phyloP scores from a whole-genome alignment of 2,797 vertebrate genomes.

The Oreonectes daqikongensis region DNA sequence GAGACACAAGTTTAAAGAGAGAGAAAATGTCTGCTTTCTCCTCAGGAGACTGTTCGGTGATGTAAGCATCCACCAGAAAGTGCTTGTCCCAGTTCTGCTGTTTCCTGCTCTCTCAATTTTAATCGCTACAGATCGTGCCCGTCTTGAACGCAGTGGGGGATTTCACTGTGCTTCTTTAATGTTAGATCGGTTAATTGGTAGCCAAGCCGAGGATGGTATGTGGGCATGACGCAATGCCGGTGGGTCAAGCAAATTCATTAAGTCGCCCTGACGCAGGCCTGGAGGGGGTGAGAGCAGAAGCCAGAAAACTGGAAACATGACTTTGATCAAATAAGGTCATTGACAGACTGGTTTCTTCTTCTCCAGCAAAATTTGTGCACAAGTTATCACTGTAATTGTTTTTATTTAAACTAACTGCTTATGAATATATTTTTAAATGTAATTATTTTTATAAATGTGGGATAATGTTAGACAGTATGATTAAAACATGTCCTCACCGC shows the following conservation, averaged over 20 bases:
- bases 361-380: background rate
- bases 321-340: background rate
- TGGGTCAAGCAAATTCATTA: slow-evolving; percentile 20
- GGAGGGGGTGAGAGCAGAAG: background rate
- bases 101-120: slow-evolving; percentile 11
- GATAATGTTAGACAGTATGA: background rate
- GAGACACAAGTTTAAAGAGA: slow-evolving; percentile 19
- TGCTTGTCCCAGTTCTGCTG: background rate
- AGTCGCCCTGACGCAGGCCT: background rate
- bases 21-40: slow-evolving; percentile 16
- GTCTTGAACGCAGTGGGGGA: background rate
- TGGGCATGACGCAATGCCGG: background rate
- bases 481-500: background rate
- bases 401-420: background rate
- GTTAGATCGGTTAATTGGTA: slow-evolving; percentile 25
- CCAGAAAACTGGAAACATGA: background rate
- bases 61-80: slow-evolving; percentile 16
- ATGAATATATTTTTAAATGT: background rate
- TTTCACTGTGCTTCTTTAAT: slow-evolving; percentile 19
- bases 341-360: background rate
- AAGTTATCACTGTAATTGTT: background rate
- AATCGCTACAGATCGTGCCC: background rate
- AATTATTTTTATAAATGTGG: background rate
- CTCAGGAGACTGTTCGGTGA: background rate
- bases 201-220: background rate